Conservation (phyloP, 2,797 vertebrate species). For the Oryzias dopingdopingensis region DNA sequence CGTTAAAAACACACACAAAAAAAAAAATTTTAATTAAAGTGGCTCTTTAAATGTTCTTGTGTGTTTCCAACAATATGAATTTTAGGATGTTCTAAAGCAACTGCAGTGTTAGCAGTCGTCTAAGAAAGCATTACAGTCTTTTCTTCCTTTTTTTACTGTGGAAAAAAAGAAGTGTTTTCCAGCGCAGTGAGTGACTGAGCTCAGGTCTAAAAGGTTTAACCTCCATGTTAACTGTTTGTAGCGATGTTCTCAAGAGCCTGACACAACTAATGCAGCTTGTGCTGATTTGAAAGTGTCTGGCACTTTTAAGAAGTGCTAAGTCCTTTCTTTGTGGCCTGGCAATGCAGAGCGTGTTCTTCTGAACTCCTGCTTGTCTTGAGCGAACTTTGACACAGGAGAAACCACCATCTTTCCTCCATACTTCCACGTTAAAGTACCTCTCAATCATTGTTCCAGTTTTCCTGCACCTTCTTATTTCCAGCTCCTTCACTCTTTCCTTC, state of each 20-base stretch:
- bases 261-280: slow-evolving; percentile 47
- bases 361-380: slow-evolving; percentile 31
- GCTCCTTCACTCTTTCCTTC: slow-evolving; percentile 12
- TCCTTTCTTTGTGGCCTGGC: slow-evolving; percentile 39
- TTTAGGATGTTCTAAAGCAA: slow-evolving; percentile 62
- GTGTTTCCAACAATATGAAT: slow-evolving; percentile 69
- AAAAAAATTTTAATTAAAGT: no score
- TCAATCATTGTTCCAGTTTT: slow-evolving; percentile 42
- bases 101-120: slow-evolving; percentile 40
- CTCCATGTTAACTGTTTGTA: slow-evolving; percentile 44
- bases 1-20: no score
- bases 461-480: slow-evolving; percentile 20
- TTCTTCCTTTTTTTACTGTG: slow-evolving; percentile 29
- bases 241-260: slow-evolving; percentile 49
- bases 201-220: slow-evolving; percentile 51
- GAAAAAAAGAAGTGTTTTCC: slow-evolving; percentile 42
- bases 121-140: slow-evolving; percentile 53
- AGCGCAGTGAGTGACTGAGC: slow-evolving; percentile 34
- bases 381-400: slow-evolving; percentile 56
- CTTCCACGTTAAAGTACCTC: slow-evolving; percentile 39
- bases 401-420: slow-evolving; percentile 26
- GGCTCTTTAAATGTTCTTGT: neutral
- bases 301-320: slow-evolving; percentile 42
- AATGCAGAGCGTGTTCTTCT: slow-evolving; percentile 33
- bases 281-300: slow-evolving; percentile 56